These are phyloP conservation scores for Philhelius pedissequus DNA, from an alignment of 2,888 invertebrate genomes.

Conservation along the genomic window DNA sequence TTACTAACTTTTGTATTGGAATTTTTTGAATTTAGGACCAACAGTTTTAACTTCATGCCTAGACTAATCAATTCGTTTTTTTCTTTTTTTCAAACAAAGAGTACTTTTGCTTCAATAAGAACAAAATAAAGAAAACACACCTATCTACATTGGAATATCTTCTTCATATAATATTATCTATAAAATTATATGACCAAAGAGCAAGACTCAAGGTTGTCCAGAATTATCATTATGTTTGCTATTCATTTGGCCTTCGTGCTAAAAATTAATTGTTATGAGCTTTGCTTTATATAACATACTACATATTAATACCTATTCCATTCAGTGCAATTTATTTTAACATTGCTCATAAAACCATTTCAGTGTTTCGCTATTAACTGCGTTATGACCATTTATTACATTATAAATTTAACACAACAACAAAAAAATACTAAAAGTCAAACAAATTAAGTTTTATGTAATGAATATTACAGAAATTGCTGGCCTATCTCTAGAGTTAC, in stretches of 20 bases:
- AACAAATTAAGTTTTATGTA: neutral
- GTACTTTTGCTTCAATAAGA: too few relatives aligned
- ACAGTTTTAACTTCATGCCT: too few relatives aligned
- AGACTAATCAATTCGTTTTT: too few relatives aligned
- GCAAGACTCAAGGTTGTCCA: neutral
- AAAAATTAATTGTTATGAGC: conserved; percentile 12
- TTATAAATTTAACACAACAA: conserved; percentile 31
- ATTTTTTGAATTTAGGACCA: too few relatives aligned
- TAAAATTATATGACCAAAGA: neutral
- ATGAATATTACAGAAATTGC: neutral
- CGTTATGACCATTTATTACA: conserved; percentile 11
- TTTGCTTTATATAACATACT: neutral
- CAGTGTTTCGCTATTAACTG: conserved; percentile 4
- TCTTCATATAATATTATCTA: neutral
- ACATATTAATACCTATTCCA: neutral
- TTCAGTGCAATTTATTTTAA: conserved; percentile 1
- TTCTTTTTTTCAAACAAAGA: too few relatives aligned
- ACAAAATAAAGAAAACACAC: too few relatives aligned
- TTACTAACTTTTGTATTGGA: too few relatives aligned
- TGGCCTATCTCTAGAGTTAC: neutral
- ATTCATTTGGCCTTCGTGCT: neutral
- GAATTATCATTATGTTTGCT: neutral
- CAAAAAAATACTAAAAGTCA: neutral
- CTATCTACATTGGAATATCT: too few relatives aligned
- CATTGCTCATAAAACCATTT: conserved; percentile 15